These are phyloP conservation scores for Myanophis thanlyinensis DNA, from an alignment of 2,113 vertebrate species.

Conservation along the genomic window DNA sequence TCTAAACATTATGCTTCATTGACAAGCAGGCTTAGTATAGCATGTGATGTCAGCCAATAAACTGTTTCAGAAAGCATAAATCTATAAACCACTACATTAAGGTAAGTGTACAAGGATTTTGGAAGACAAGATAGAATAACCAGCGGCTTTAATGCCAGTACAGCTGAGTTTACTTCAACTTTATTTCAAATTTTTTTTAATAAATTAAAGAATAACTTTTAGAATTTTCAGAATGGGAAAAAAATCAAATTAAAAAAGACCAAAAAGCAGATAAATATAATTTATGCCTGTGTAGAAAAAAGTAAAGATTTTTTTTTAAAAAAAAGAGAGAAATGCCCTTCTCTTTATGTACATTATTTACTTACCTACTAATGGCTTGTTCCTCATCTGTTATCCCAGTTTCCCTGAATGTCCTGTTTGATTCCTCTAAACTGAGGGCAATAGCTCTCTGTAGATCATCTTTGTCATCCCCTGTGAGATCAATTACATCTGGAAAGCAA, in stretches of 20 bases:
- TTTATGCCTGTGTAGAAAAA: slow-evolving; percentile 52
- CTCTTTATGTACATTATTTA: slow-evolving; percentile 60
- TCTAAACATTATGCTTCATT: background rate
- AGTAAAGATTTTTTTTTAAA: slow-evolving; percentile 54
- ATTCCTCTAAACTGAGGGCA: slow-evolving; percentile 98
- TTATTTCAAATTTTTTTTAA: background rate
- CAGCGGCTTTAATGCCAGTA: background rate
- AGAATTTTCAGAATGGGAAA: slow-evolving; percentile 6
- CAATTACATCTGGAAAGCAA: slow-evolving; percentile 91
- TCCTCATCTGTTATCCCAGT: slow-evolving; percentile 99
- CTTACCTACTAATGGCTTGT: slow-evolving; percentile 98
- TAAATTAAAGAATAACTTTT: background rate
- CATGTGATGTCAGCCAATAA: background rate
- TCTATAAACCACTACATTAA: background rate
- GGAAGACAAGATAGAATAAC: background rate
- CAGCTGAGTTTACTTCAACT: background rate
- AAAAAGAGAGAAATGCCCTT: slow-evolving; percentile 52
- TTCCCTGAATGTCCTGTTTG: slow-evolving; percentile 94
- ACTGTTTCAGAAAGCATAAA: background rate
- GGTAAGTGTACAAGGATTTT: background rate
- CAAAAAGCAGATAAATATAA: slow-evolving; percentile 50
- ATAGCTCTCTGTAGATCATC: slow-evolving; percentile 99
- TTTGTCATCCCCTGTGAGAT: slow-evolving; percentile 99
- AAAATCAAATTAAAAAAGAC: slow-evolving; percentile 48
- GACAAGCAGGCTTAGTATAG: background rate